Evolutionary conservation across 2,797 vertebrate species (phyloP).

Genomic region (Ataeniobius toweri): DNA sequence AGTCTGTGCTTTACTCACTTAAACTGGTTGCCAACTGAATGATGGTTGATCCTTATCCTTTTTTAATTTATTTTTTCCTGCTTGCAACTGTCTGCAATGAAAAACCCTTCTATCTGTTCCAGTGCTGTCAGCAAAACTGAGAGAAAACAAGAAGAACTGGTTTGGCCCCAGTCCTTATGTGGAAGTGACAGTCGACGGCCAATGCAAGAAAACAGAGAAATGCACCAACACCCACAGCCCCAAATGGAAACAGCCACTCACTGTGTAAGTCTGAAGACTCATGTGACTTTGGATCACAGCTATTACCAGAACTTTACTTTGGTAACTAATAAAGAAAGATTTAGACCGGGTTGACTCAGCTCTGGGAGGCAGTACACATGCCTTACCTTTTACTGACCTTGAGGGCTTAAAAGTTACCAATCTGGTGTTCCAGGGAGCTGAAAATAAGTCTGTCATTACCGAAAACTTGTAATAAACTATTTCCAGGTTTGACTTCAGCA

Average conservation of each 20-base stretch:
- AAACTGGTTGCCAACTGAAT: too few species aligned
- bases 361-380: neutral
- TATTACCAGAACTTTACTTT: neutral
- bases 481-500: neutral
- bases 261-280: slow-evolving; percentile 86
- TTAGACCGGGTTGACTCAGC: neutral
- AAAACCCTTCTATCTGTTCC: slow-evolving; percentile 36
- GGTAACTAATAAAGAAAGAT: neutral
- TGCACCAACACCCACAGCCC: slow-evolving; percentile 97
- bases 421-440: slow-evolving; percentile 22
- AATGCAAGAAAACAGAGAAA: slow-evolving; percentile 98
- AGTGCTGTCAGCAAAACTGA: slow-evolving; percentile 98
- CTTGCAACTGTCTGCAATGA: neutral
- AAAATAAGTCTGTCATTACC: slow-evolving; percentile 2
- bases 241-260: slow-evolving; percentile 98
- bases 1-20: neutral
- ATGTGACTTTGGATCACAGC: slow-evolving; percentile 7
- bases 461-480: neutral
- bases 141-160: slow-evolving; percentile 98
- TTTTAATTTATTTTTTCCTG: neutral
- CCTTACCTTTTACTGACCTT: neutral
- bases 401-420: slow-evolving; percentile 12
- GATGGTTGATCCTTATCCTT: neutral
- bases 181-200: slow-evolving; percentile 94
- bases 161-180: slow-evolving; percentile 98